A percentile compares a stretch with the other conserved stretches of the same genome.
phyloP scores from a whole-genome alignment of 2,888 invertebrate species.

The Strigamia crassipes region DNA sequence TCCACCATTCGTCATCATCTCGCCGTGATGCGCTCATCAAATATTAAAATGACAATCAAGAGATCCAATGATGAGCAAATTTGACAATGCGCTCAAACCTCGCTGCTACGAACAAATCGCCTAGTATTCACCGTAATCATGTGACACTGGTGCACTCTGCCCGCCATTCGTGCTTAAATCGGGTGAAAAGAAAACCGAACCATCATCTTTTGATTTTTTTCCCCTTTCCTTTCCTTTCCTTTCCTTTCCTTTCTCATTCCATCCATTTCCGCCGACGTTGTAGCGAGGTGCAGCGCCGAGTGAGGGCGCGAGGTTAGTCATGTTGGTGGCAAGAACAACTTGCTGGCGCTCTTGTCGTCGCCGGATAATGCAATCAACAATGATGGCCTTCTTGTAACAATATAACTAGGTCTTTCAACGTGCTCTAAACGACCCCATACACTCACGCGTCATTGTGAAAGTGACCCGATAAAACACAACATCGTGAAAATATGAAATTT shows the following conservation, averaged over 20 bases:
- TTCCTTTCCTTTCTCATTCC: neutral
- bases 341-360: conserved; percentile 29
- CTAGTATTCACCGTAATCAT: neutral
- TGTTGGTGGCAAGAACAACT: neutral
- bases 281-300: neutral
- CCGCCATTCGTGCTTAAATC: neutral
- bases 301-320: conserved; percentile 18
- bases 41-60: conserved; percentile 46
- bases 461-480: conserved; percentile 1
- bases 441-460: neutral
- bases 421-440: conserved; percentile 2
- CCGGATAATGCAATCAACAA: conserved; percentile 35
- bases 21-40: conserved; percentile 43
- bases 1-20: conserved; percentile 47
- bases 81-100: conserved; percentile 45
- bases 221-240: too few relatives aligned
- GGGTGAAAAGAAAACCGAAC: neutral
- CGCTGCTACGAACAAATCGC: conserved; percentile 7
- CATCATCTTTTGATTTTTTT: too few relatives aligned
- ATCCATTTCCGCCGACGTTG: neutral
- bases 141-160: neutral
- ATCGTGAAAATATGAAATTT: conserved; percentile 27
- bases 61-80: conserved; percentile 42
- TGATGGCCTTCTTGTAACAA: conserved; percentile 31
- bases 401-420: conserved; percentile 12